phyloP scores from a whole-genome alignment of 2,797 vertebrate species.

The Kryptolebias ocellatus region DNA sequence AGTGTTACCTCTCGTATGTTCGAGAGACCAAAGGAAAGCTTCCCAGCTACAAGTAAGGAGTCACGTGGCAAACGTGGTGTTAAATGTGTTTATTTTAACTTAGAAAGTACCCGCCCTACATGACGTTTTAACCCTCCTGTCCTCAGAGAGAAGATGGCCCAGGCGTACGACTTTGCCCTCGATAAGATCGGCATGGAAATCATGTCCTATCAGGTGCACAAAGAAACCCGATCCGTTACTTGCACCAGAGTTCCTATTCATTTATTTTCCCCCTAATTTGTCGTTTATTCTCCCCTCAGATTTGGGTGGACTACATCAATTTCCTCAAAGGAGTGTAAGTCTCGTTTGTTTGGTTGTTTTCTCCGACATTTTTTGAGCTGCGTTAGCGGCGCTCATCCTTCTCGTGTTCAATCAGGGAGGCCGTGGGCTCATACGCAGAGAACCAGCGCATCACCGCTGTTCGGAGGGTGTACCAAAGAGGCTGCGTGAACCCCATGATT shows the following conservation, averaged over 20 bases:
- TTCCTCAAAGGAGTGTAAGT: conserved; percentile 99
- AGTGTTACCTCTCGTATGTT: conserved; percentile 99
- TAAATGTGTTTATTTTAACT: neutral
- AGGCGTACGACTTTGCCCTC: conserved; percentile 98
- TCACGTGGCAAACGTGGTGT: neutral
- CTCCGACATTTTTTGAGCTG: neutral
- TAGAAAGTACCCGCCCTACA: neutral
- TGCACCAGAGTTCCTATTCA: neutral
- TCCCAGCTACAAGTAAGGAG: conserved; percentile 98
- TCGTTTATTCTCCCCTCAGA: conserved; percentile 76
- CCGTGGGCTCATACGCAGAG: conserved; percentile 98
- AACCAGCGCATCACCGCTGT: conserved; percentile 99
- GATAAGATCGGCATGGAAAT: conserved; percentile 99
- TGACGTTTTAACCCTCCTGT: neutral
- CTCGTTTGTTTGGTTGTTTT: neutral
- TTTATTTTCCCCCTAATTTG: conserved; percentile 4
- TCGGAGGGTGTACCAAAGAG: conserved; percentile 96
- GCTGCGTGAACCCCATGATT: conserved; percentile 99
- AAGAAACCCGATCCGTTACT: neutral
- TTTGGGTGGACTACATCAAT: conserved; percentile 99
- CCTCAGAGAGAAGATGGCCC: conserved; percentile 98
- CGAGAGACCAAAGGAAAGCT: conserved; percentile 99
- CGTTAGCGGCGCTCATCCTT: neutral
- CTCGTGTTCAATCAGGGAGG: conserved; percentile 84
- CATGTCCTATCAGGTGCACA: conserved; percentile 97